Percentiles rank a stretch among this genome's conserved stretches.
phyloP scores from a whole-genome alignment of 2,797 vertebrate species.

The Neopelma chrysocephalum region DNA sequence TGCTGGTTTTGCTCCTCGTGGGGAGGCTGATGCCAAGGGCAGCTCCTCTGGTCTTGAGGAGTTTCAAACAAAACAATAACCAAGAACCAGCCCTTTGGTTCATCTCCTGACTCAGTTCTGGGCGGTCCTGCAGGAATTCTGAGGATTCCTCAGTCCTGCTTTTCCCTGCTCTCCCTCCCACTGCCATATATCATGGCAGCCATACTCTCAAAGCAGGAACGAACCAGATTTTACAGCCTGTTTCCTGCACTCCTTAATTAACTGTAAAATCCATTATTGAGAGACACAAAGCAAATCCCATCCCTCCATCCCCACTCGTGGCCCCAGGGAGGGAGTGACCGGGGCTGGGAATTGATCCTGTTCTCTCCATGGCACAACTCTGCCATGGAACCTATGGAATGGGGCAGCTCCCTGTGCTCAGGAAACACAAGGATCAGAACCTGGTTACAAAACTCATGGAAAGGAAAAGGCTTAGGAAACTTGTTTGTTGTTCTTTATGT shows the following conservation, averaged over 20 bases:
- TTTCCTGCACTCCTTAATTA: constrained; percentile 42
- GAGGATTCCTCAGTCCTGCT: not conserved
- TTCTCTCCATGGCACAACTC: not conserved
- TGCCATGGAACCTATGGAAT: not conserved
- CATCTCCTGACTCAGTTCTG: rapidly evolving
- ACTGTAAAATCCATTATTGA: constrained; percentile 54
- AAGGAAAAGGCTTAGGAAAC: not conserved
- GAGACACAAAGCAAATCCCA: constrained; percentile 39
- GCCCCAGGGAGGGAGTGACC: constrained; percentile 38
- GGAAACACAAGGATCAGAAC: not conserved
- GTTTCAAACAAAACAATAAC: not conserved
- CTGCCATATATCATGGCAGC: not conserved
- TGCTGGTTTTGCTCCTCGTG: not conserved
- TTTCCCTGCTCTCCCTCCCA: not conserved
- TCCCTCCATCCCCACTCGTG: not conserved
- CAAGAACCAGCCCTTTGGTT: not conserved
- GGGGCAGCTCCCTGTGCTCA: not conserved
- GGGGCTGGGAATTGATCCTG: constrained; percentile 34
- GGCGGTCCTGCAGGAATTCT: not conserved
- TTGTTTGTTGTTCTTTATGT: not conserved
- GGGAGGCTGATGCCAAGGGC: not conserved
- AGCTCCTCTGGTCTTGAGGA: not conserved
- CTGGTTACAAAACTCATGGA: not conserved
- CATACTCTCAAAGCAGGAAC: not conserved
- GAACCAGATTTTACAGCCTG: constrained; percentile 38